A percentile compares a stretch with the other conserved stretches of the same genome.
These are phyloP conservation scores for Sphaerophoria rueppellii DNA, from an alignment of 2,888 invertebrate species.

Conservation along the genomic window DNA sequence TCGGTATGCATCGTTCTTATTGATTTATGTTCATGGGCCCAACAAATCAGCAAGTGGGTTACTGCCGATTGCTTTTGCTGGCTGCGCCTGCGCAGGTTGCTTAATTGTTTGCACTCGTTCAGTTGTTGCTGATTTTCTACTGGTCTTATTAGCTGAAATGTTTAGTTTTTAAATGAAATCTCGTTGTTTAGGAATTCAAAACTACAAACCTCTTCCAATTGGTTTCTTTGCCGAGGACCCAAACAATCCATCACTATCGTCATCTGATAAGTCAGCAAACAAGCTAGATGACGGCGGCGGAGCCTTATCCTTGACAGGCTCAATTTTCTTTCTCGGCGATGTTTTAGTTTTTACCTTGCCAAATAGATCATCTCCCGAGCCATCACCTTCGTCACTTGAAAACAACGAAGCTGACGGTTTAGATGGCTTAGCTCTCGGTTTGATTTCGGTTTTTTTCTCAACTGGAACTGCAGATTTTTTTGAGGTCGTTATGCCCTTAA, in stretches of 20 bases:
- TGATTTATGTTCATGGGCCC: slow-evolving; percentile 28
- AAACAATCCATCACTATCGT: slow-evolving; percentile 76
- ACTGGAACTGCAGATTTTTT: slow-evolving; percentile 26
- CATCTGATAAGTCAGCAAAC: slow-evolving; percentile 73
- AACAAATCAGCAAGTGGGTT: slow-evolving; percentile 62
- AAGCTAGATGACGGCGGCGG: slow-evolving; percentile 45
- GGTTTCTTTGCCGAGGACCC: slow-evolving; percentile 53
- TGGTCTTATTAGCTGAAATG: slow-evolving; percentile 45
- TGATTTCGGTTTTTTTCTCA: slow-evolving; percentile 26
- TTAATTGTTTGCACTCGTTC: slow-evolving; percentile 31
- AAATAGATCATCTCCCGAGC: slow-evolving; percentile 64
- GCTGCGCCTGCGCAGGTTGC: slow-evolving; percentile 17
- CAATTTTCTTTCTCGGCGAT: slow-evolving; percentile 14
- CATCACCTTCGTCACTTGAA: slow-evolving; percentile 62
- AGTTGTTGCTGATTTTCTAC: slow-evolving; percentile 14
- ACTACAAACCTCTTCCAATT: slow-evolving; percentile 5
- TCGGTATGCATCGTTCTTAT: slow-evolving; percentile 31
- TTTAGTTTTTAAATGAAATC: not conserved
- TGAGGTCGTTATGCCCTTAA: slow-evolving; percentile 20
- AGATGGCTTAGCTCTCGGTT: slow-evolving; percentile 20
- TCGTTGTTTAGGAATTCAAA: not conserved
- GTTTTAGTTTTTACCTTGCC: slow-evolving; percentile 47
- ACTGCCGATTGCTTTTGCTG: slow-evolving; percentile 20
- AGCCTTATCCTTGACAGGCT: slow-evolving; percentile 31
- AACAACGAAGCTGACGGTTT: slow-evolving; percentile 54